Conservation (phyloP, 2,888 invertebrate genomes). For the Empis stercorea region DNA sequence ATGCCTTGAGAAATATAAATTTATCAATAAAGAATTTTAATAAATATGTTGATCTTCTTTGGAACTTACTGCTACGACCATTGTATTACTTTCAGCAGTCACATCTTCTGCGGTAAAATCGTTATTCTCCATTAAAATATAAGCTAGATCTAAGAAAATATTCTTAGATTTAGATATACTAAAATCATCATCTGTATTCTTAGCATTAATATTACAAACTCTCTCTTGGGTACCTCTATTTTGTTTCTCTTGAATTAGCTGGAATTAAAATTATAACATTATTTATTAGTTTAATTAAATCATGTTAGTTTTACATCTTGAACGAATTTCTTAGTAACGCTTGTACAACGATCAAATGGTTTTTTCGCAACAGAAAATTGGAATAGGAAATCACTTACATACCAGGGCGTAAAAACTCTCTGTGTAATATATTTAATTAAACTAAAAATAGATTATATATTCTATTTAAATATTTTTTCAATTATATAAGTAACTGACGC, state of each 20-base stretch:
- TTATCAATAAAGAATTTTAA: neutral
- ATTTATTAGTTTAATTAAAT: neutral
- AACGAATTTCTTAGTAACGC: neutral
- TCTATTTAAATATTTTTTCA: neutral
- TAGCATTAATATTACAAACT: neutral
- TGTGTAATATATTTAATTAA: neutral
- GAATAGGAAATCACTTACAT: neutral
- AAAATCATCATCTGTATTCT: neutral
- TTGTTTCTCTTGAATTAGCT: neutral
- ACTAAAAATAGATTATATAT: neutral
- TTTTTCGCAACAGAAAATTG: neutral
- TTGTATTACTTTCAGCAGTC: constrained; percentile 26
- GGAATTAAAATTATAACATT: neutral
- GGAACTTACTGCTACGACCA: constrained; percentile 20
- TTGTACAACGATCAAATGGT: neutral
- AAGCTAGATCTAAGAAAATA: constrained; percentile 22
- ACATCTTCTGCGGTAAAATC: constrained; percentile 25
- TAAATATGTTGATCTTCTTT: neutral
- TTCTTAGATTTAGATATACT: constrained; percentile 10
- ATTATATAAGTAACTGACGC: constrained; percentile 16
- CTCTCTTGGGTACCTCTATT: neutral
- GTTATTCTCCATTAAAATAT: constrained; percentile 21
- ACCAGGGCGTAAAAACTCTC: neutral
- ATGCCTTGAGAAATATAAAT: neutral
- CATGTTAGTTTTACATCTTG: neutral